Base-by-base conservation (phyloP, 2,888 invertebrate species). In the Xestoiulus laeticollis region DNA sequence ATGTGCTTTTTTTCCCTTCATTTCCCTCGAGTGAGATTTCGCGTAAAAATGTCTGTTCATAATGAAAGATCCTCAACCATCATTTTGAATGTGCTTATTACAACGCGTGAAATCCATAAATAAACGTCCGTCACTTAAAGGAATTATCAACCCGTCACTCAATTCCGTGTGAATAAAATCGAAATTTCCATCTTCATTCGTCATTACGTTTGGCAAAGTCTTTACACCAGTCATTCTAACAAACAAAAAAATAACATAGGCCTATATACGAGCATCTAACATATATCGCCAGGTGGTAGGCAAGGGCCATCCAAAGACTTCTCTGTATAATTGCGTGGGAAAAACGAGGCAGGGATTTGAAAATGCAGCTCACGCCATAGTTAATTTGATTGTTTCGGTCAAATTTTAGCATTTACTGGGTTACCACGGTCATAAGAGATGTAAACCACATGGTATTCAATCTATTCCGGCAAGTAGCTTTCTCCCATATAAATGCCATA, bases 371-470 rank as follows among this genome's bases (percentile, higher is more conserved):
- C 68, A 68, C 68, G 26, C 8, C 26, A 68, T 26, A 14, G 68
- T 68, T n/a, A 68, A 68, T 68, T 68, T 68, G 68, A 68, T 68
- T 68, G 68, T 68, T 68, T 68, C 68, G 68, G 68, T 10, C 68
- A n/a, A 68, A 68, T 68, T 68, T 68, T 68, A 68, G 68, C 26
- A 68, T 68, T n/a, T 68, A 68, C 68, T 68, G 68, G 68, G 68
- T 68, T 68, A 68, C 68, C 68, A 30, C 68, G 68, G 26, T 68
- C 68, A 68, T 30, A 12, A 68, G 26, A 68, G 68, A 68, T 68
- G n/a, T 14, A 68, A 68, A 12, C 68, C 68, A 26, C 68, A 68
- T 68, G 68, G 68, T 26, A 48, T 44, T 12, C 48, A 68, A 68
- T 68, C 26, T 68, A 26, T 68, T 68, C 68, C 68, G 26, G 68